phyloP scores from a whole-genome alignment of 1,140 invertebrate species.

The Thaumatotibia leucotreta region DNA sequence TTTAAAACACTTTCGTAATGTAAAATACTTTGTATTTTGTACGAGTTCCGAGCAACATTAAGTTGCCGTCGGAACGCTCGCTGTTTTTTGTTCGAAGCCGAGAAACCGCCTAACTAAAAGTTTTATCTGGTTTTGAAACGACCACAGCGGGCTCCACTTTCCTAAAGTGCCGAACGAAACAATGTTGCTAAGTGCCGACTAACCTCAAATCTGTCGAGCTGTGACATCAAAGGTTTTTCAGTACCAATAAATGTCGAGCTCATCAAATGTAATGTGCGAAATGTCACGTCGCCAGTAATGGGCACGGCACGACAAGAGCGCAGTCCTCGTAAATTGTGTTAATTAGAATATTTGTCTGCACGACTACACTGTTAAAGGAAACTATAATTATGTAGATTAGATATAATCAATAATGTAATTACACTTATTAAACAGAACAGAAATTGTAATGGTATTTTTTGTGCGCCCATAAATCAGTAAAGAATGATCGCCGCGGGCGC shows the following conservation, averaged over 20 bases:
- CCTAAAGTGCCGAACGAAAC: background rate
- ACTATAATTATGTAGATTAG: conserved; percentile 14
- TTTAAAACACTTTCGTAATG: background rate
- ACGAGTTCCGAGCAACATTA: background rate
- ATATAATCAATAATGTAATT: conserved; percentile 14
- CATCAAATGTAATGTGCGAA: conserved; percentile 6
- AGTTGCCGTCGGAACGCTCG: background rate
- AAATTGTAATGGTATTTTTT: conserved; percentile 14
- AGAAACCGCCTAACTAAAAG: background rate
- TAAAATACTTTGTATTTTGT: background rate
- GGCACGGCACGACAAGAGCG: background rate
- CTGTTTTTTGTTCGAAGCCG: background rate
- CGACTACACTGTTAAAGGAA: conserved; percentile 8
- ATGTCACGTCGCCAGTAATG: background rate
- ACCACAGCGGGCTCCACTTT: background rate
- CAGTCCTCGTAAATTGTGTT: conserved; percentile 11
- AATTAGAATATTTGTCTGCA: conserved; percentile 3
- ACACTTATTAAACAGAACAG: conserved; percentile 14
- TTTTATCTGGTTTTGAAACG: background rate
- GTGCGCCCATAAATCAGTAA: background rate
- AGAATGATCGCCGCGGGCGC: conserved; percentile 4
- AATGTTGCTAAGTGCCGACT: background rate
- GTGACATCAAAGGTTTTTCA: conserved; percentile 1
- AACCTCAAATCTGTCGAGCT: background rate
- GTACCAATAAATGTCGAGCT: background rate